Percentiles rank a stretch among this genome's conserved stretches.
phyloP scores from a whole-genome alignment of 2,797 vertebrate genomes.

The Xiphophorus birchmanni region DNA sequence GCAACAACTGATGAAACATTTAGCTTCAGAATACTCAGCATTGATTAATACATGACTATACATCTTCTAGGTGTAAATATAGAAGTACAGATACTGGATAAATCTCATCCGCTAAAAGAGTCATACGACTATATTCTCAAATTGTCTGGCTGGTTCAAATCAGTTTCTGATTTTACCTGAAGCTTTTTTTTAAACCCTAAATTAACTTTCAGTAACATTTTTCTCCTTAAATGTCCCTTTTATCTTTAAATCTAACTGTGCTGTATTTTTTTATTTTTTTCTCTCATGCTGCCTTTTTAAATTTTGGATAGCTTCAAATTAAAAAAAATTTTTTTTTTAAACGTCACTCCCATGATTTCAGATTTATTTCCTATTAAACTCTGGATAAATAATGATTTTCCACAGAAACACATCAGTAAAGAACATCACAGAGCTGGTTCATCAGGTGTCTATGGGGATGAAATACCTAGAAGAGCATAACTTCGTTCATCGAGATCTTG shows the following conservation, averaged over 20 bases:
- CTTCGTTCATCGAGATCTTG: slow-evolving; percentile 96
- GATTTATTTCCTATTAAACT: neutral
- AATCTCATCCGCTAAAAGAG: neutral
- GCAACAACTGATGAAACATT: neutral
- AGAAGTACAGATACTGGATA: neutral
- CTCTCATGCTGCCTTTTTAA: neutral
- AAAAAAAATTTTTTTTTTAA: neutral
- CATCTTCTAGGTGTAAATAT: neutral
- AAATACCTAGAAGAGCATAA: slow-evolving; percentile 96
- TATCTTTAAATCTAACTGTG: too few species aligned
- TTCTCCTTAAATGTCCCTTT: neutral
- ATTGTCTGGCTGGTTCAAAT: neutral
- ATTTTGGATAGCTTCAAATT: neutral
- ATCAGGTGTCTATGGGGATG: slow-evolving; percentile 98
- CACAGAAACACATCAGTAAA: slow-evolving; percentile 85
- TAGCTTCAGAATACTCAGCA: neutral
- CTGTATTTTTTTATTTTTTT: neutral
- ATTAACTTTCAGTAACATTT: neutral
- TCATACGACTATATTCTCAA: neutral
- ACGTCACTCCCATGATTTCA: neutral
- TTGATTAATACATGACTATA: neutral
- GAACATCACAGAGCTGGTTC: slow-evolving; percentile 95
- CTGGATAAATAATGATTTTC: neutral
- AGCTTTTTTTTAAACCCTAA: neutral
- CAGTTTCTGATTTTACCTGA: neutral